phyloP scores from a whole-genome alignment of 2,113 vertebrate species.

The Syngnathus typhle region DNA sequence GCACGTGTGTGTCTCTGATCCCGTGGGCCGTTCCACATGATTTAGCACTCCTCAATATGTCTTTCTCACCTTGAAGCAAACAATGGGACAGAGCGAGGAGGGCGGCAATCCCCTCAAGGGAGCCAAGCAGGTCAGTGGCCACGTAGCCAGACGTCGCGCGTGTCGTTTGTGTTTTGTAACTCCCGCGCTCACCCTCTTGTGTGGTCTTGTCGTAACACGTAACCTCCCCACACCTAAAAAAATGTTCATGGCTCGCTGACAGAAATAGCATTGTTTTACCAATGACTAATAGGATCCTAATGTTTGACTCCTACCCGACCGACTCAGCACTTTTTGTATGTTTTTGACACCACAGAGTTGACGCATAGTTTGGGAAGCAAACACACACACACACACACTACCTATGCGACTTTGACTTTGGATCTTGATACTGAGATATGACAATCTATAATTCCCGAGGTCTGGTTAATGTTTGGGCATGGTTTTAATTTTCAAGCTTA shows the following conservation, averaged over 20 bases:
- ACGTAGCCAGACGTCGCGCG: slow-evolving; percentile 33
- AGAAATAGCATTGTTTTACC: background rate
- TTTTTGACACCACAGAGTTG: background rate
- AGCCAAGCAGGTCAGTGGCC: slow-evolving; percentile 57
- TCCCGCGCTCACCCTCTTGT: slow-evolving; percentile 8
- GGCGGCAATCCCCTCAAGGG: slow-evolving; percentile 41
- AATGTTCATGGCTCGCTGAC: slow-evolving; percentile 4
- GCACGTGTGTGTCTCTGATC: background rate
- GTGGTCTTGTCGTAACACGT: background rate
- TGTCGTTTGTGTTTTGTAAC: slow-evolving; percentile 25
- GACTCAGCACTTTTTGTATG: slow-evolving; percentile 1
- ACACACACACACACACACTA: no score
- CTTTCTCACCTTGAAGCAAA: slow-evolving; percentile 56
- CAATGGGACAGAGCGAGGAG: slow-evolving; percentile 41
- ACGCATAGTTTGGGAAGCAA: background rate
- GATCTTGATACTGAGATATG: slow-evolving; percentile 7
- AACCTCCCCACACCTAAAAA: background rate
- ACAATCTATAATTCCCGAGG: no score
- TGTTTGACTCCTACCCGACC: slow-evolving; percentile 5
- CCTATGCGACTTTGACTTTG: background rate
- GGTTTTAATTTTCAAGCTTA: no score
- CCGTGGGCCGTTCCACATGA: background rate
- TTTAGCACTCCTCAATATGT: background rate
- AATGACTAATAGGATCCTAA: slow-evolving; percentile 33
- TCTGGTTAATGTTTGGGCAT: no score